Evolutionary conservation across 1,140 invertebrate genomes (phyloP).

Genomic region (Dolichoris vasculosae): DNA sequence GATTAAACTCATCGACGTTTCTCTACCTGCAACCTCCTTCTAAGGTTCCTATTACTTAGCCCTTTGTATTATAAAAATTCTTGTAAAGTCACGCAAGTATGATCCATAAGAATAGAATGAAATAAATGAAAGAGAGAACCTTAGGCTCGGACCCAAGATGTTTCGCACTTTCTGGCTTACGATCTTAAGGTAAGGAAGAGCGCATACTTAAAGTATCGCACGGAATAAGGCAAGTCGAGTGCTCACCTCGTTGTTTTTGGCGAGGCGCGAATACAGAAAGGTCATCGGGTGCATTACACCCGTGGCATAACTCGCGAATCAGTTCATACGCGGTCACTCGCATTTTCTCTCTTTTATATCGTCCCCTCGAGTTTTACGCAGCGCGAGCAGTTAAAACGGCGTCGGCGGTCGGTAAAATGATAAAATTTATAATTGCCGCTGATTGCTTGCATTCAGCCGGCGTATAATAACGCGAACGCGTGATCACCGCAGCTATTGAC

Average conservation of each 20-base stretch:
- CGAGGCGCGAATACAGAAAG: background rate
- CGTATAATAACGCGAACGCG: conserved; percentile 17
- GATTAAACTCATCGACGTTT: conserved; percentile 26
- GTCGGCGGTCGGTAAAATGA: conserved; percentile 42
- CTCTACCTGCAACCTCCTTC: conserved; percentile 1
- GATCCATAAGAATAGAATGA: too few species aligned
- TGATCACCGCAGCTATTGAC: background rate
- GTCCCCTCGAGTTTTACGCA: background rate
- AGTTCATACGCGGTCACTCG: background rate
- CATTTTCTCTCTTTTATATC: background rate
- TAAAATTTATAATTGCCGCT: conserved; percentile 59
- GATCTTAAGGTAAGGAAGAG: too few species aligned
- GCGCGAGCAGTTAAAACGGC: conserved; percentile 25
- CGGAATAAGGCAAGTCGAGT: too few species aligned
- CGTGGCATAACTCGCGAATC: background rate
- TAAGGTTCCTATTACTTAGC: background rate
- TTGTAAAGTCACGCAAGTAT: background rate
- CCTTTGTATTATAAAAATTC: background rate
- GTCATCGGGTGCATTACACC: conserved; percentile 27
- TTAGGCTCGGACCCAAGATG: too few species aligned
- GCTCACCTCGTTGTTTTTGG: background rate
- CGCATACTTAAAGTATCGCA: background rate
- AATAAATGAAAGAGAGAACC: too few species aligned
- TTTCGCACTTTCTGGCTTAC: too few species aligned
- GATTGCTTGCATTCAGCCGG: conserved; percentile 51